Evolutionary conservation across 2,888 invertebrate species (phyloP), one percentile per base, ranked within the genome.

Genomic region (Rhimphoctona megacephalus): DNA sequence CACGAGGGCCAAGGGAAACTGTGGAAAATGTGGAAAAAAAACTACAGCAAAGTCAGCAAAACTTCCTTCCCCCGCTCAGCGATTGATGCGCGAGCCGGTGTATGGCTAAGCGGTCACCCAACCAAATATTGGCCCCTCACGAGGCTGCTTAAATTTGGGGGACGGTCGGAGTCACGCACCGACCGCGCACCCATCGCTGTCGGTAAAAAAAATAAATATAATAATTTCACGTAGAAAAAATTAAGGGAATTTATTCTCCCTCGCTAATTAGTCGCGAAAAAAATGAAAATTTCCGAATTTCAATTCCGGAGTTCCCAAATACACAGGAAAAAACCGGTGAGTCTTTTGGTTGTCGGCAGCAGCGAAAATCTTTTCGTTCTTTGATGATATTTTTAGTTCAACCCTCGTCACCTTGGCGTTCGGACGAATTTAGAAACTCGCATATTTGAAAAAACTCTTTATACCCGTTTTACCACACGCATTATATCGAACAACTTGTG

Each of bases 381-480:
- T 80, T 72, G 33, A 46, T 17, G 49, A 49, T 69, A 73, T 67
- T 81, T 85, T 78, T 86, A 84, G 76, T 82, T 43, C 49, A 87
- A 67, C 66, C 85, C 54, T 25, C 67, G 67, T 81, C 84, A 69
- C 67, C 81, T 84, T 81, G 79, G 80, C 57, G 39, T 11, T 78
- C 69, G 46, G 39, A 76, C 76, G 22, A 33, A 64, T 76, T 76
- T 76, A 76, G 76, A 54, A 66, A 66, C 70, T 25, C 57, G 39
- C 39, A 73, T 25, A 39, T 66, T 22, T 49, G 46, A 33, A 36
- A 46, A 66, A 46, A 25, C 8, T 3, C n/a, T 33, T 19, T 43
- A 57, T 74, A 30, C 69, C 0, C 57, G 43, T 33, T 57, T 74
- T 57, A 74, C 14, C 57, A 22, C 17, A 72, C 25, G 19, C 52